Base-by-base conservation (phyloP, 2,888 invertebrate species). In the Augiades crinisus region DNA sequence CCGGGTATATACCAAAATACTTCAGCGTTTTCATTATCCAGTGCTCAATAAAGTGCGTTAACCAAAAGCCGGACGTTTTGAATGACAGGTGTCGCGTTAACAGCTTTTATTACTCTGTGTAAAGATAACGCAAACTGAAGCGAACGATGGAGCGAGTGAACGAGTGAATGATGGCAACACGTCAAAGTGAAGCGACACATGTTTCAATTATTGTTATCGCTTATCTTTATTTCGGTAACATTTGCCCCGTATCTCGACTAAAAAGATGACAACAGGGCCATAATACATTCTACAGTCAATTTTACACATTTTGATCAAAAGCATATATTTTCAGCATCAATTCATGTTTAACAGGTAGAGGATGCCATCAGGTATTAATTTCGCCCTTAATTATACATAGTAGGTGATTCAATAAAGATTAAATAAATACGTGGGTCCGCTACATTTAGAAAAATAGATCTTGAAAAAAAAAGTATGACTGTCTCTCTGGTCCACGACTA, bases 181-280 rank as follows among this genome's bases (percentile, higher is more conserved):
- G 49, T 41, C 49, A 41, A 41, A 49, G 41, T 70, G 70, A 65
- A 59, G 56, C 62, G 69, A 80, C 87, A 88, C 86, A 86, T 85
- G 85, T 85, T 85, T 83, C 83, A 84, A 85, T 86, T 82, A 84
- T 72, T 77, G 59, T 81, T 85, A 86, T 86, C 86, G 52, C 60
- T 68, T 81, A 81, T 80, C 72, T 75, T 65, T 65, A 65, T 65
- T 70, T 63, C 57, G 59, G 60, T 45, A 40, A 53, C 65, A 71
- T 70, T 70, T 64, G 65, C 60, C 55, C 59, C 59, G 22, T 40
- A 33, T 47, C 33, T 40, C n/a, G 6, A 22, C 47, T 38, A 31
- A 33, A 44, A 44, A 43, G 7, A 37, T 13, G 33, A 14, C 30
- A 30, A 5, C 1, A 24, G 24, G 24, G 1, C 24, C 8, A 8